Base-by-base conservation (phyloP, 92 coral and sea anemone genomes). In the Hydrozoanthus gracilis region DNA sequence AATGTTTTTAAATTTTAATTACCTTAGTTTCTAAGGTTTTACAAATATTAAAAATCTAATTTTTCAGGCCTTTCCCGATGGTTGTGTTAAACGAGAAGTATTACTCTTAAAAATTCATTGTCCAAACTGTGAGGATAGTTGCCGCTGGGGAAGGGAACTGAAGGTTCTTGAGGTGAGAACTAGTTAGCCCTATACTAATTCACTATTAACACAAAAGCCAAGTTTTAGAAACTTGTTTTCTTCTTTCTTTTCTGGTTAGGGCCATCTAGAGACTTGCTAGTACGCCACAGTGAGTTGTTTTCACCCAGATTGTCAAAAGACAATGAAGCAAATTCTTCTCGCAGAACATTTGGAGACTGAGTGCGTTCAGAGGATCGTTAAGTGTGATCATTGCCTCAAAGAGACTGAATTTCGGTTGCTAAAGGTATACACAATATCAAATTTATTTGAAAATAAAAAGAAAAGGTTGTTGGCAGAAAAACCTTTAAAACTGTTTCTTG, bases 281-380 rank as follows among this genome's bases (percentile, higher is more conserved):
- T 71, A 52, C 4, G 60, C 60, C 60, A 3, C 12, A 52, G 61
- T 90, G 44, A 18, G 69, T 2, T 90, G 92, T 46, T 69, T 83
- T 15, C 86, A 73, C 69, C 61, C 44, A 1, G 49, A 87, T 8
- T 90, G 92, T 48, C 9, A 44, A 12, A 49, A 35, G 9, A 79
- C 71, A 60, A 78, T 90, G 20, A 50, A 44, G 14, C 86, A 80
- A 77, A 71, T 16, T 1, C 45, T 51, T 9, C 44, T 90, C 39
- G 83, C 87, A 0, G 87, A 80, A 17, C 92, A 90, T 73, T 84
- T 90, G 75, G 49, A 65, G 47, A 71, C 45, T 8, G 76, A 90
- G 66, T 90, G 92, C 77, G 66, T 51, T 47, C 87, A 90, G 60
- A 45, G 92, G 54, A 47, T 7, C 9, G 89, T 45, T 51, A 50